These are phyloP conservation scores for Thamnophis sirtalis DNA, from an alignment of 2,113 vertebrate species.

Conservation along the genomic window DNA sequence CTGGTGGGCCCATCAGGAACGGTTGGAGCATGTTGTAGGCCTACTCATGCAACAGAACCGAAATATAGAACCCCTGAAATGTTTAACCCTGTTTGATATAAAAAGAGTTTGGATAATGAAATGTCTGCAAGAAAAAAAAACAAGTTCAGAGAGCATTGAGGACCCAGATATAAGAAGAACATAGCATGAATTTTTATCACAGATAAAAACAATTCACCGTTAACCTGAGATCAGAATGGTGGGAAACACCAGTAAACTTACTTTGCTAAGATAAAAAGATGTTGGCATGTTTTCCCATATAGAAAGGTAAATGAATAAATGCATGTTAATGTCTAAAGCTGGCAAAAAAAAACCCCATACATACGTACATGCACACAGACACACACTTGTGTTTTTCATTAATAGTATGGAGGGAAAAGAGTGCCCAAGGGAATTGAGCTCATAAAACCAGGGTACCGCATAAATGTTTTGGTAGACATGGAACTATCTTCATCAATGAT, in stretches of 20 bases:
- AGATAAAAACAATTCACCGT: neutral
- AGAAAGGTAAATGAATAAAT: neutral
- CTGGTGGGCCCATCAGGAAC: neutral
- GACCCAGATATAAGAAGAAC: neutral
- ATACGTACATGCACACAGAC: neutral
- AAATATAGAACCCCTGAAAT: neutral
- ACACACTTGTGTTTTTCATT: neutral
- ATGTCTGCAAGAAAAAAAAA: neutral
- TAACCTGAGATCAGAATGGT: neutral
- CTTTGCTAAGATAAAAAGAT: neutral
- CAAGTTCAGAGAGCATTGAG: neutral
- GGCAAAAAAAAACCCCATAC: too few relatives aligned
- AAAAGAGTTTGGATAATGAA: neutral
- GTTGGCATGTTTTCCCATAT: neutral
- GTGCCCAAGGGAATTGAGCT: neutral
- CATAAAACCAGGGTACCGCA: neutral
- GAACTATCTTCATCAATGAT: neutral
- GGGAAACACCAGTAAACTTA: neutral
- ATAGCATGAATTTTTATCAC: neutral
- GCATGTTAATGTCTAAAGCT: neutral
- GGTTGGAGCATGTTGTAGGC: neutral
- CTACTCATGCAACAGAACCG: neutral
- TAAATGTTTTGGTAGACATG: neutral
- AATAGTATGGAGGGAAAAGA: neutral
- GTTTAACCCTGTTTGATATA: neutral